Evolutionary conservation across 2,888 invertebrate genomes (phyloP).

Genomic region (Acrobasis repandana): DNA sequence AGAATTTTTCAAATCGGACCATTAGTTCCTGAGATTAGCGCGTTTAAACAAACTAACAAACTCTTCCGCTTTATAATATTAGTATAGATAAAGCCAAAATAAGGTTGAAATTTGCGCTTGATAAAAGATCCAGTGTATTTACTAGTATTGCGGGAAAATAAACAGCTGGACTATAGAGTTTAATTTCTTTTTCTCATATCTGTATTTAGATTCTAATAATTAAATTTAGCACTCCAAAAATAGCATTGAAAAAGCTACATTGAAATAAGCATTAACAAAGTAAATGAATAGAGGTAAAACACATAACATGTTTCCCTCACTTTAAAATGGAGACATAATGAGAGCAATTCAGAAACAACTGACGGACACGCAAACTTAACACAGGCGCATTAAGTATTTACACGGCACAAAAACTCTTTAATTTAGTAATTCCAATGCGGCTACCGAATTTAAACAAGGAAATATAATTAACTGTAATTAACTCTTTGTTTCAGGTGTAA

Average conservation of each 20-base stretch:
- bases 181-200: no score
- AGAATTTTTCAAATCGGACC: no score
- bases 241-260: neutral
- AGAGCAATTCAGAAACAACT: conserved; percentile 55
- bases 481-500: conserved; percentile 68
- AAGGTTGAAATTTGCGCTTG: no score
- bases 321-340: conserved; percentile 56
- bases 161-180: no score
- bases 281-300: conserved; percentile 3
- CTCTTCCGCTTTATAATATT: no score
- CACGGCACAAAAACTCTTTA: conserved; percentile 42
- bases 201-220: no score
- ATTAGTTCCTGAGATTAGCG: no score
- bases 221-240: no score
- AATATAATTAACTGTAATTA: conserved; percentile 47
- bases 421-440: conserved; percentile 48
- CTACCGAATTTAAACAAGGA: conserved; percentile 49
- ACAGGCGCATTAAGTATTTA: conserved; percentile 47
- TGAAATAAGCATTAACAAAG: neutral
- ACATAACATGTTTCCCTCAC: conserved; percentile 38
- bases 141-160: no score
- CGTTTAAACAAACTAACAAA: no score
- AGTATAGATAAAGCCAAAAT: no score
- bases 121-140: no score
- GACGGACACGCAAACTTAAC: conserved; percentile 52